Evolutionary conservation across 2,113 vertebrate genomes (phyloP).

Genomic region (Indri indri): DNA sequence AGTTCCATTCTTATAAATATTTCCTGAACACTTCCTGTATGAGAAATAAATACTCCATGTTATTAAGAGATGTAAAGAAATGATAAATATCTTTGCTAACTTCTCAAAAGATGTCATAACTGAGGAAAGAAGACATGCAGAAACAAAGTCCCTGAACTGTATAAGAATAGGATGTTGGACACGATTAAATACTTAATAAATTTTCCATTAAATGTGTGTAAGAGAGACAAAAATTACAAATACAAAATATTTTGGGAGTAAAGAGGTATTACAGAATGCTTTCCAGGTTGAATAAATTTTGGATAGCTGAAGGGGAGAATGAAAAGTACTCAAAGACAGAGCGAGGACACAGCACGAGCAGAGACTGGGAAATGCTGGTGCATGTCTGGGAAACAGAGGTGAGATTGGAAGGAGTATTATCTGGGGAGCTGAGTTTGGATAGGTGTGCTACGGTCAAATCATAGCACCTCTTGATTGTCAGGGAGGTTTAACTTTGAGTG

Average conservation of each 20-base stretch:
- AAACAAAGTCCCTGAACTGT: neutral
- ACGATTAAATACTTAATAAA: neutral
- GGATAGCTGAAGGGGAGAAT: neutral
- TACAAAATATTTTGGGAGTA: neutral
- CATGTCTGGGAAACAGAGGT: neutral
- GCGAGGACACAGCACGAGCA: neutral
- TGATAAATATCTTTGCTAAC: neutral
- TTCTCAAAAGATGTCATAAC: neutral
- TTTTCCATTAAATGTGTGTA: neutral
- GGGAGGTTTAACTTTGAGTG: neutral
- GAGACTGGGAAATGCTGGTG: neutral
- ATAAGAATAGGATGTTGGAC: neutral
- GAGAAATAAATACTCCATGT: neutral
- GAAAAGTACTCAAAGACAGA: neutral
- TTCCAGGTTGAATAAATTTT: neutral
- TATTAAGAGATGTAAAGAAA: neutral
- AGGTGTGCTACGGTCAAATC: neutral
- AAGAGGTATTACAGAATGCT: neutral
- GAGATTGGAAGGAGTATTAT: too few relatives aligned
- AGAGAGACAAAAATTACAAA: neutral
- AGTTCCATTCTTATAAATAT: neutral
- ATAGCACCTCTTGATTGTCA: neutral
- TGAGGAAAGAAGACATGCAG: neutral
- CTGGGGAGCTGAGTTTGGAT: neutral
- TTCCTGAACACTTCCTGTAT: neutral